Evolutionary conservation across 1,140 invertebrate genomes (phyloP), one percentile per base, ranked within the genome.

Genomic region (Platorchestia sp.): DNA sequence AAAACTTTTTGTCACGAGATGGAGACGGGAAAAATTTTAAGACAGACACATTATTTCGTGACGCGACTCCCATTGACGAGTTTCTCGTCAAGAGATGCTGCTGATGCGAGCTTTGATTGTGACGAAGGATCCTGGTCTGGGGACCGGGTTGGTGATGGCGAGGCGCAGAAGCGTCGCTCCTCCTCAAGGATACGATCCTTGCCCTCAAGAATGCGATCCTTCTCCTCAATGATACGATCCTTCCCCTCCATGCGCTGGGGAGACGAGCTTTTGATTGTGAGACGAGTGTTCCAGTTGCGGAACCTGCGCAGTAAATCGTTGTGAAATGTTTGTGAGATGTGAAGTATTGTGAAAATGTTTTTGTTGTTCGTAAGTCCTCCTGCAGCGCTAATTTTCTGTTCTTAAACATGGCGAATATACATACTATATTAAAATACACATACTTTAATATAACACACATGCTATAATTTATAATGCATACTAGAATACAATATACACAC

Each of bases 261-360:
- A 87, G 95, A 59, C 3, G 95, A 51, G 41, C 86, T 91, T 51
- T 87, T 95, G 86, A 95, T 53, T 0, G 95, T 95, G 41, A 95
- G 75, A 14, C 45, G 95, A 90, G 95, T 95, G 87, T 95, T 95
- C 95, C 95, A 95, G 95, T 95, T 95, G 27, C 95, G 86, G 95
- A 95, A 95, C 41, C 95, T 95, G 87, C 36, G 7, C 6, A 51
- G 14, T 10, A 75, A 75, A 75, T 75, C 59, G 3, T 22, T 19
- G 59, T 75, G n/a, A n/a, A n/a, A n/a, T n/a, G n/a, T n/a, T n/a
- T n/a, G n/a, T n/a, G n/a, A n/a, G n/a, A n/a, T n/a, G n/a, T n/a
- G n/a, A n/a, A n/a, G n/a, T n/a, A n/a, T n/a, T n/a, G n/a, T n/a
- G n/a, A n/a, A n/a, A n/a, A n/a, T n/a, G n/a, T n/a, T n/a, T n/a